Evolutionary conservation across 2,888 invertebrate genomes (phyloP), one percentile per base, ranked within the genome.

Genomic region (Drepanosiphum platanoidis): DNA sequence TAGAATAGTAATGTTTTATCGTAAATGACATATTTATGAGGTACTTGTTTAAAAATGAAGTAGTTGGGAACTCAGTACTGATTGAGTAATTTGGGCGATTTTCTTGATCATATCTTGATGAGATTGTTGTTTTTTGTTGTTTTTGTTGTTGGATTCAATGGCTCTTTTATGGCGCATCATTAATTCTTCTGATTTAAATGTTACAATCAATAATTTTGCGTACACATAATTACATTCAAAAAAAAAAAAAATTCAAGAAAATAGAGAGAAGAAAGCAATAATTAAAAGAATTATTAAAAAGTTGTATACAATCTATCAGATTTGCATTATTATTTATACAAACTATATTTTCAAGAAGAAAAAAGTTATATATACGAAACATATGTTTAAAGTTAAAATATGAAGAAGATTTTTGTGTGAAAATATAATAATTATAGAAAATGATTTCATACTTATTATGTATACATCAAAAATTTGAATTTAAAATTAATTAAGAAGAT

Each of bases 71-170:
- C 58, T 77, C 64, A 78, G 64, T 78, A 42, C 18, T 72, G 27
- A 52, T 81, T 71, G 30, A 79, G 13, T 77, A 58, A 39, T 70
- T 61, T 72, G 39, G 58, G 61, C 61, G n/a, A 61, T 82, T 32
- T 72, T 61, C 32, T 71, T 79, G 79, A 34, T 34, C 32, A n/a
- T 34, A 42, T 80, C 27, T 80, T 81, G 36, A 71, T 39, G 30
- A 36, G 27, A 61, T 58, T 58, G 58, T 58, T 71, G 32, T 39
- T 82, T 61, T 82, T 82, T 61, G 81, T 81, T 71, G 71, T 71
- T 58, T 64, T 80, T 80, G 46, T 80, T 61, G 39, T 82, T 72
- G 71, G n/a, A 82, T 82, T 72, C 30, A 71, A 58, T 71, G 13
- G 58, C 8, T 71, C 30, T 71, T 81, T 39, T 81, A 36, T 39